Evolutionary conservation across 2,113 vertebrate genomes (phyloP).

Genomic region (Periophthalmodon schlosseri): DNA sequence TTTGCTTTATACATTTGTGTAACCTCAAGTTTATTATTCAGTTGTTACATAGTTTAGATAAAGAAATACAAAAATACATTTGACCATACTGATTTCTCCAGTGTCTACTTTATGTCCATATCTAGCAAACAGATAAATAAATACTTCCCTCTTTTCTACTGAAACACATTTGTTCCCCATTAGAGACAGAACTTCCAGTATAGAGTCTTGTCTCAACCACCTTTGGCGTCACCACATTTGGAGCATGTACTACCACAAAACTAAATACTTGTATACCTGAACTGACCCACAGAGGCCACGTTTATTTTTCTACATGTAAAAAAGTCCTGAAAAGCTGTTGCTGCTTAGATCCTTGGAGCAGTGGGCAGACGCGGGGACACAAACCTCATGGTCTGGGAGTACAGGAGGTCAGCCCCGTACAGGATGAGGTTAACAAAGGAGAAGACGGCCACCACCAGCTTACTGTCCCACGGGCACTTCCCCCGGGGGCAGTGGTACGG

Average conservation of each 20-base stretch:
- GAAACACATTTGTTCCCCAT: background rate
- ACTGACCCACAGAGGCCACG: background rate
- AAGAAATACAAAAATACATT: background rate
- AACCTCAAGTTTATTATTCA: background rate
- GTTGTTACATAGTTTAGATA: background rate
- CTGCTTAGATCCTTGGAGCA: conserved; percentile 39
- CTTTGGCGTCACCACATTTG: background rate
- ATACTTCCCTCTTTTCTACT: background rate
- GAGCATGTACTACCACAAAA: background rate
- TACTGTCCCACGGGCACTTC: conserved; percentile 90
- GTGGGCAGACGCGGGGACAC: conserved; percentile 52
- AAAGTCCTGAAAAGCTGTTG: background rate
- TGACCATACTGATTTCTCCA: background rate
- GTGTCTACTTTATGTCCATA: background rate
- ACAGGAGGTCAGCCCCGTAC: conserved; percentile 83
- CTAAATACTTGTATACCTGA: background rate
- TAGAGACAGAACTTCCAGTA: background rate
- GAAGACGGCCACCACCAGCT: conserved; percentile 87
- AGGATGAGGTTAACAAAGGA: conserved; percentile 88
- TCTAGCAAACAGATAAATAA: too few relatives aligned
- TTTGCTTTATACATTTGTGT: background rate
- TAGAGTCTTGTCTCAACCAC: background rate
- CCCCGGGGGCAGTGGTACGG: conserved; percentile 81
- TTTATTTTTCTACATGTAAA: background rate
- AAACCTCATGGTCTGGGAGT: conserved; percentile 84